phyloP scores from a whole-genome alignment of 2,797 vertebrate genomes.

The Gallinago stenura region DNA sequence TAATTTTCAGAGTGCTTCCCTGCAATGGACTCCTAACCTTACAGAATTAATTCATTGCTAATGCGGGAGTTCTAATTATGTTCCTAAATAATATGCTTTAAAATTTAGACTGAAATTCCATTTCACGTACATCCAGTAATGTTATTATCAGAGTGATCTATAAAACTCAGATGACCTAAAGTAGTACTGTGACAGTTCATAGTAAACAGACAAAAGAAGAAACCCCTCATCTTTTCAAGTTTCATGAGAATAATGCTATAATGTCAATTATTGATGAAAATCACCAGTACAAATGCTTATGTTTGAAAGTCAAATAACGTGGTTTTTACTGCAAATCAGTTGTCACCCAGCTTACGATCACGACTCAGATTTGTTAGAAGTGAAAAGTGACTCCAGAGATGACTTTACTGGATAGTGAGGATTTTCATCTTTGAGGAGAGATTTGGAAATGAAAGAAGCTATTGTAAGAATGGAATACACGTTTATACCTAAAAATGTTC shows the following conservation, averaged over 20 bases:
- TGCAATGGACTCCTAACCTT: not conserved
- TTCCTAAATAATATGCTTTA: not conserved
- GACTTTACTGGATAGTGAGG: not conserved
- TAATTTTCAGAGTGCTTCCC: not conserved
- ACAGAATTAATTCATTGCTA: not conserved
- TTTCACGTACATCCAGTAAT: not conserved
- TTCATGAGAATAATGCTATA: not conserved
- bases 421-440: not conserved
- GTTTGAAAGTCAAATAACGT: not conserved
- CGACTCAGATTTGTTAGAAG: not conserved
- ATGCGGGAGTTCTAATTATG: not conserved
- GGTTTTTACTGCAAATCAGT: not conserved
- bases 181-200: not conserved
- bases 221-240: not conserved
- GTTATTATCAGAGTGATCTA: not conserved
- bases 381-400: not conserved
- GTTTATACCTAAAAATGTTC: not conserved
- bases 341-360: not conserved
- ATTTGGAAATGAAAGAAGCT: not conserved
- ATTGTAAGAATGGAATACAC: no score
- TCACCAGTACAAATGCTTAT: not conserved
- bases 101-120: not conserved
- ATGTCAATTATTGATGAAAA: conserved; percentile 19
- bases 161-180: not conserved
- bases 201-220: not conserved